phyloP scores from a whole-genome alignment of 2,888 invertebrate genomes.

The Didymodactylos carnosus region DNA sequence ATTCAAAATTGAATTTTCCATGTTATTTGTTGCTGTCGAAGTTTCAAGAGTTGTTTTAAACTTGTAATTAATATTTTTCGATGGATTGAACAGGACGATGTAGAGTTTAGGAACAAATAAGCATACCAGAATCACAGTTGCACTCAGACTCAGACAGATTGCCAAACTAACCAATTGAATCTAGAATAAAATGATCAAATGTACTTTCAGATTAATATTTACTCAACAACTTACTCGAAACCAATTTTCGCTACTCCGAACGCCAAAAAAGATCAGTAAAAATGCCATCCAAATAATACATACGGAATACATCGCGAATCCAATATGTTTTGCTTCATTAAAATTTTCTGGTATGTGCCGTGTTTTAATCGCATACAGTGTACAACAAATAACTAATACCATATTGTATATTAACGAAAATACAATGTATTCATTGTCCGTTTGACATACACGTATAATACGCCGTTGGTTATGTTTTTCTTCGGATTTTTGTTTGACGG shows the following conservation, averaged over 20 bases:
- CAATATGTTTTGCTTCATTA: conserved; percentile 49
- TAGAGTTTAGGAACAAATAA: conserved; percentile 52
- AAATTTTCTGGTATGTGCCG: conserved; percentile 50
- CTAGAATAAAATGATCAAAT: too few species aligned
- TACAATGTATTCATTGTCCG: conserved; percentile 46
- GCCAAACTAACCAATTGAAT: conserved; percentile 51
- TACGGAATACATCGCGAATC: conserved; percentile 51
- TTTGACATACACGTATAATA: conserved; percentile 46
- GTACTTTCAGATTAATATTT: background rate
- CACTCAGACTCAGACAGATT: conserved; percentile 49
- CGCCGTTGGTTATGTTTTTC: conserved; percentile 29
- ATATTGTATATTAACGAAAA: conserved; percentile 49
- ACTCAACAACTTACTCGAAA: background rate
- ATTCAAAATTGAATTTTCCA: background rate
- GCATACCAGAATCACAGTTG: conserved; percentile 49
- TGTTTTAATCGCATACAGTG: conserved; percentile 49
- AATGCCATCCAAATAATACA: conserved; percentile 48
- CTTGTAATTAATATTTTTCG: conserved; percentile 48
- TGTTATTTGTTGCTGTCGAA: background rate
- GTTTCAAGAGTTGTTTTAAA: background rate
- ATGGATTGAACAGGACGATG: conserved; percentile 51
- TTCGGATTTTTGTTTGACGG: background rate
- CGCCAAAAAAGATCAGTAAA: conserved; percentile 33
- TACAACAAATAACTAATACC: conserved; percentile 45
- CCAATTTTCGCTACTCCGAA: conserved; percentile 14